Conservation (phyloP, 2,113 vertebrate genomes). For the Eulemur rufifrons region DNA sequence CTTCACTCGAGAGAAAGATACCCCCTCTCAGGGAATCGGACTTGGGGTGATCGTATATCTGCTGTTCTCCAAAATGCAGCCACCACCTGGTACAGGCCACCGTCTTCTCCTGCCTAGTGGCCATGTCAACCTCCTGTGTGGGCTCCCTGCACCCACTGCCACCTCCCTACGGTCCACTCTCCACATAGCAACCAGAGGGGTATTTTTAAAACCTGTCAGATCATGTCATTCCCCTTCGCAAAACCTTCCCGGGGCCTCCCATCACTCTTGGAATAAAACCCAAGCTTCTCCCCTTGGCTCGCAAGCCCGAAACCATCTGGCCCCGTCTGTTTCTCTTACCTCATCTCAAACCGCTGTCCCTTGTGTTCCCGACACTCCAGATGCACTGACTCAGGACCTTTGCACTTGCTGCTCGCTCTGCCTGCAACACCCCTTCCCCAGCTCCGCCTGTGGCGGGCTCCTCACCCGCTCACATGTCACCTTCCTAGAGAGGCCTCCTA, state of each 20-base stretch:
- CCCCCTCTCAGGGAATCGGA: background rate
- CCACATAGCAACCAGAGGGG: background rate
- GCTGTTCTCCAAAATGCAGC: background rate
- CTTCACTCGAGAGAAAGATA: background rate
- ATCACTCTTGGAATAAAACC: slow-evolving; percentile 19
- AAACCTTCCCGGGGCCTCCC: slow-evolving; percentile 33
- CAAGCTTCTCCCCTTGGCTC: background rate
- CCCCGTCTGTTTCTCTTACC: background rate
- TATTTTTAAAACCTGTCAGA: slow-evolving; percentile 38
- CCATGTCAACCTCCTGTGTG: background rate
- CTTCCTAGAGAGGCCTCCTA: background rate
- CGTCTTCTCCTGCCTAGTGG: background rate
- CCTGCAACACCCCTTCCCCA: background rate
- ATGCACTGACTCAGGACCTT: background rate
- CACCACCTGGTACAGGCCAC: background rate
- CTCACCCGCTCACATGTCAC: background rate
- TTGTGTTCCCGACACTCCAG: background rate
- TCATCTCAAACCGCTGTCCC: background rate
- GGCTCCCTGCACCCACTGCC: background rate
- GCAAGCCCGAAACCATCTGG: slow-evolving; percentile 7
- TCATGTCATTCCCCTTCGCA: background rate
- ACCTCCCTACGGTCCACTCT: background rate
- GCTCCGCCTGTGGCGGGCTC: background rate
- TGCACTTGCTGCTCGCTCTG: background rate
- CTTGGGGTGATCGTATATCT: background rate